These are phyloP conservation scores for Acronicta aceris DNA, from an alignment of 2,888 invertebrate genomes.

Conservation along the genomic window DNA sequence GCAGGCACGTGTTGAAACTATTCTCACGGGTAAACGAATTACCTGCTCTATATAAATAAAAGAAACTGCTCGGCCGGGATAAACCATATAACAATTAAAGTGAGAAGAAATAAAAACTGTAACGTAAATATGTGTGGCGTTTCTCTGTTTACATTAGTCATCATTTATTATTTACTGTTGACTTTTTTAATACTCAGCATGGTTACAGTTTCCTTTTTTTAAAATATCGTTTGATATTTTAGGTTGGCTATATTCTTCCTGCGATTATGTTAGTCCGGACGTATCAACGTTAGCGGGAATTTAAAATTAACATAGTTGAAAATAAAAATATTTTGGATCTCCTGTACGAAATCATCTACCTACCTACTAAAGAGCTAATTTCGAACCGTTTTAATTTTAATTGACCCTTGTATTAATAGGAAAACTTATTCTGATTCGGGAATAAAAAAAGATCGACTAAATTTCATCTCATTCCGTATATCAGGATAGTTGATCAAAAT, in stretches of 20 bases:
- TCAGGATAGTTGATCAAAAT: background rate
- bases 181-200: constrained; percentile 12
- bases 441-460: too few species aligned
- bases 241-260: too few species aligned
- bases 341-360: too few species aligned
- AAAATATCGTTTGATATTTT: constrained; percentile 10
- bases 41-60: constrained; percentile 82
- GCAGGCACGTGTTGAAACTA: constrained; percentile 84
- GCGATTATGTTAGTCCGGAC: too few species aligned
- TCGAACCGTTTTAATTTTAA: too few species aligned
- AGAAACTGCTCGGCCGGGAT: constrained; percentile 71
- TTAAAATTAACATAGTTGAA: too few species aligned
- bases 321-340: too few species aligned
- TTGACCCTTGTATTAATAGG: too few species aligned
- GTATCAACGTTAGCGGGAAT: too few species aligned
- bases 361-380: too few species aligned
- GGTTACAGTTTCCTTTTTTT: constrained; percentile 14
- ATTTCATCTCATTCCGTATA: too few species aligned
- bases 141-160: constrained; percentile 42
- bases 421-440: too few species aligned
- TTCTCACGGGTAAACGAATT: constrained; percentile 87
- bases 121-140: constrained; percentile 28
- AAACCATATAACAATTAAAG: constrained; percentile 81
- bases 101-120: constrained; percentile 60
- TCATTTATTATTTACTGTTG: constrained; percentile 52